These are phyloP conservation scores for Tinea semifulvella DNA, from an alignment of 2,888 invertebrate species.

Conservation along the genomic window DNA sequence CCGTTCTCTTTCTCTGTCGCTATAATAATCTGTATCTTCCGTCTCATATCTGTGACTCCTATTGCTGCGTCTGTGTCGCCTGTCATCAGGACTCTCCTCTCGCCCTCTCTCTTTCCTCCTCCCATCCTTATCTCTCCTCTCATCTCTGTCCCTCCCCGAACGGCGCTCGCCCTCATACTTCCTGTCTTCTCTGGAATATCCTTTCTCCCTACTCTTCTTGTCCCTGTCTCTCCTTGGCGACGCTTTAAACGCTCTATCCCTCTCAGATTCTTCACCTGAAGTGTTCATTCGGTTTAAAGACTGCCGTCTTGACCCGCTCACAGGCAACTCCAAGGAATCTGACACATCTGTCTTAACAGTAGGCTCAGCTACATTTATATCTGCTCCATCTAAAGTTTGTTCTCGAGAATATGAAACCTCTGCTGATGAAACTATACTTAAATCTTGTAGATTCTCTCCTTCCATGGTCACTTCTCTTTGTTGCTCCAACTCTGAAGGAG, in stretches of 20 bases:
- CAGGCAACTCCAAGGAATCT: slow-evolving; percentile 38
- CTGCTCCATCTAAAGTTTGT: slow-evolving; percentile 59
- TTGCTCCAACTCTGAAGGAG: slow-evolving; percentile 34
- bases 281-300: slow-evolving; percentile 41
- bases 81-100: slow-evolving; percentile 37
- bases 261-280: slow-evolving; percentile 55
- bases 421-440: slow-evolving; percentile 41
- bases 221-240: slow-evolving; percentile 45
- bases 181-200: slow-evolving; percentile 34
- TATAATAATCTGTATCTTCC: slow-evolving; percentile 74
- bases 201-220: slow-evolving; percentile 35
- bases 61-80: slow-evolving; percentile 20
- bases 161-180: slow-evolving; percentile 30
- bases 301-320: slow-evolving; percentile 35
- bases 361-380: slow-evolving; percentile 34
- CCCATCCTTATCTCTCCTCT: slow-evolving; percentile 27
- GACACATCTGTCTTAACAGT: slow-evolving; percentile 37
- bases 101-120: slow-evolving; percentile 23
- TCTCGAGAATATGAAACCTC: slow-evolving; percentile 52
- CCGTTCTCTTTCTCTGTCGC: slow-evolving; percentile 69
- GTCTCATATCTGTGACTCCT: slow-evolving; percentile 61
- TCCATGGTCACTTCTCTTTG: slow-evolving; percentile 68
- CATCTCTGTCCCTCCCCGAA: slow-evolving; percentile 21
- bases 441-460: slow-evolving; percentile 65
- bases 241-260: slow-evolving; percentile 42